Base-by-base conservation (phyloP, 2,113 vertebrate species). In the Microtus richardsoni region DNA sequence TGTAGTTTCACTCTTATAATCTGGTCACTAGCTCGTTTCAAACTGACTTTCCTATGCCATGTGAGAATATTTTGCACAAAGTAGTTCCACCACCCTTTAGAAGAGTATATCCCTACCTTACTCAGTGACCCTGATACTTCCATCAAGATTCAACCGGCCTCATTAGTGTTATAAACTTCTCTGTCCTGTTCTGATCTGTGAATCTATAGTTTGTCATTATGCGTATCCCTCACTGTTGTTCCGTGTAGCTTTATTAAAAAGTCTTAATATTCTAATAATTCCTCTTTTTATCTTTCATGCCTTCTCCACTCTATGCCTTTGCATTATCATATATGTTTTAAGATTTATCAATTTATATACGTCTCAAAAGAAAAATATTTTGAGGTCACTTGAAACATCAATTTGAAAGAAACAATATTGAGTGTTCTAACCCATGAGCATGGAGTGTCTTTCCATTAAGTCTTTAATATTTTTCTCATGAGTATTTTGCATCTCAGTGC, bases 361-460 rank as follows among this genome's bases (percentile, higher is more conserved):
- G 52, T 70, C 62, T 17, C 30, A n/a, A 26, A 12, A 70, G 62
- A 30, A 84, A 88, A 78, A 70, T 52, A 47, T 44, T 44, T 24
- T 94, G 77, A 33, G 6, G 44, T 64, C 26, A 44, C 44, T 41
- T 83, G 75, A 13, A 87, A 71, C 28, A 78, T 49, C 36, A 64
- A 68, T 68, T 96, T 47, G n/a, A 85, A 60, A 30, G 71, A 94
- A n/a, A 44, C 52, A 94, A 78, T 73, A 73, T 28, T 47, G n/a
- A 78, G 41, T 84, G 6, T 92, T 39, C 30, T 33, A 70, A 66
- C 36, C 52, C 47, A 73, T 47, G 36, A 78, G 7, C 16, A 78
- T 44, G 11, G 16, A 44, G 49, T 82, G 49, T 70, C n/a, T 94
- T 17, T 58, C 74, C 39, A 93, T 77, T 78, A 74, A 75, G 24